Percentiles rank a stretch among this genome's conserved stretches.
phyloP scores from a whole-genome alignment of 2,113 vertebrate species.

The Galemys pyrenaicus region DNA sequence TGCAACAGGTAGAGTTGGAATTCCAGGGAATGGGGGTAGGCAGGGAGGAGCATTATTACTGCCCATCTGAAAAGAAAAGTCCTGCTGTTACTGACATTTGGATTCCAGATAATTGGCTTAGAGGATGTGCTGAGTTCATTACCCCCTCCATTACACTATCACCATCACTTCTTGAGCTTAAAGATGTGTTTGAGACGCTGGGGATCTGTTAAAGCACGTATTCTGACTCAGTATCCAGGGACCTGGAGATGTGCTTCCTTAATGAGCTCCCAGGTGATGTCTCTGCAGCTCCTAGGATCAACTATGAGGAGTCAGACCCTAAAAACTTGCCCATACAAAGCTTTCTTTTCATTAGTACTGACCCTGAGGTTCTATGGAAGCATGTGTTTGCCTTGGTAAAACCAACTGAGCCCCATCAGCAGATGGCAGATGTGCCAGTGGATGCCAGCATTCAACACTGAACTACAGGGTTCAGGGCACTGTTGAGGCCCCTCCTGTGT shows the following conservation, averaged over 20 bases:
- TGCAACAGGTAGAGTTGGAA: not conserved
- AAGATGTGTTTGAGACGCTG: accelerated
- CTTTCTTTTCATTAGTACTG: not conserved
- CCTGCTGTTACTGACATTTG: not conserved
- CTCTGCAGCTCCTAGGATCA: not conserved
- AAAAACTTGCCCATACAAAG: not conserved
- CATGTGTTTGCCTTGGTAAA: not conserved
- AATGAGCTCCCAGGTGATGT: not conserved
- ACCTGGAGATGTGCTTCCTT: not conserved
- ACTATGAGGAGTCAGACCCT: not conserved
- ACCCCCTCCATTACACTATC: accelerated
- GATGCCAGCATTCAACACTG: not conserved
- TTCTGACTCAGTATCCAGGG: not conserved
- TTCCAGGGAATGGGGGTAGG: not conserved
- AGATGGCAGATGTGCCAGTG: not conserved
- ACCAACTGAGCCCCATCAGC: not conserved
- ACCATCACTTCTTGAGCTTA: not conserved
- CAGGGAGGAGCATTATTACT: not conserved
- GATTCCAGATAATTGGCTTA: not conserved
- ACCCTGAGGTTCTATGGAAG: not conserved
- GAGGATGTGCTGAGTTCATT: not conserved
- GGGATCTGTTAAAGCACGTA: not conserved
- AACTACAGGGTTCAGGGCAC: not conserved
- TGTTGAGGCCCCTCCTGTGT: not conserved
- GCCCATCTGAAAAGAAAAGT: not conserved